Conservation (phyloP, 2,888 invertebrate species). For the Ashinkailepas kermadecensis region DNA sequence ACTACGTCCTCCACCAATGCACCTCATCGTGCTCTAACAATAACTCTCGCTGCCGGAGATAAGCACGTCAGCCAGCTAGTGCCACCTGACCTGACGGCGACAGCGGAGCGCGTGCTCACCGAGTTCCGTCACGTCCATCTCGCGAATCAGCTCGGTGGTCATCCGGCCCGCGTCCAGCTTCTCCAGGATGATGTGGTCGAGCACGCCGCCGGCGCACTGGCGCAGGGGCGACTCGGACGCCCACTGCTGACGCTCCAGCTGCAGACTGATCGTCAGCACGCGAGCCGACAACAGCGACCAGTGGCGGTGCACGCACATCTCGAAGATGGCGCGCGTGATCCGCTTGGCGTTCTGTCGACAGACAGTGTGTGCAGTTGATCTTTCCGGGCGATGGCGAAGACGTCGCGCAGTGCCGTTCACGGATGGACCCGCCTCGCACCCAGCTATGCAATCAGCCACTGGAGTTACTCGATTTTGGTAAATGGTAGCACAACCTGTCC, state of each 20-base stretch:
- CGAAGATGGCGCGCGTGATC: slow-evolving; percentile 86
- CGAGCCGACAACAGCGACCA: slow-evolving; percentile 82
- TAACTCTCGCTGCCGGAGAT: too few relatives aligned
- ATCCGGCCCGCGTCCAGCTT: slow-evolving; percentile 52
- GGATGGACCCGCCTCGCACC: too few relatives aligned
- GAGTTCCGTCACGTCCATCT: slow-evolving; percentile 80
- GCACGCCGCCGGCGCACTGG: slow-evolving; percentile 59
- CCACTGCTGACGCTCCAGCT: slow-evolving; percentile 90
- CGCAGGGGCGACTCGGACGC: slow-evolving; percentile 73
- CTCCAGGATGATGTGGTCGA: slow-evolving; percentile 57
- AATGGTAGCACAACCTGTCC: too few relatives aligned
- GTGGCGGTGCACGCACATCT: slow-evolving; percentile 80
- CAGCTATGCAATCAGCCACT: too few relatives aligned
- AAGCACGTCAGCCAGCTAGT: too few relatives aligned
- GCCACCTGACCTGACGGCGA: too few relatives aligned
- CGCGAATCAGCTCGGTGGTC: slow-evolving; percentile 66
- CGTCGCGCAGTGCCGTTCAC: too few relatives aligned
- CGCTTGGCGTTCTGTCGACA: slow-evolving; percentile 74
- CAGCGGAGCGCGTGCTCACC: slow-evolving; percentile 47
- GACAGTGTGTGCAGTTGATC: slow-evolving; percentile 21
- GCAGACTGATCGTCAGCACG: slow-evolving; percentile 78
- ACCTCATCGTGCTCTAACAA: too few relatives aligned
- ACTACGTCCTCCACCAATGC: too few relatives aligned
- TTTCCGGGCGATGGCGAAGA: slow-evolving; percentile 7
- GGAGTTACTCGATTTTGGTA: too few relatives aligned